phyloP scores from a whole-genome alignment of 2,888 invertebrate species.

The Thera obeliscata region DNA sequence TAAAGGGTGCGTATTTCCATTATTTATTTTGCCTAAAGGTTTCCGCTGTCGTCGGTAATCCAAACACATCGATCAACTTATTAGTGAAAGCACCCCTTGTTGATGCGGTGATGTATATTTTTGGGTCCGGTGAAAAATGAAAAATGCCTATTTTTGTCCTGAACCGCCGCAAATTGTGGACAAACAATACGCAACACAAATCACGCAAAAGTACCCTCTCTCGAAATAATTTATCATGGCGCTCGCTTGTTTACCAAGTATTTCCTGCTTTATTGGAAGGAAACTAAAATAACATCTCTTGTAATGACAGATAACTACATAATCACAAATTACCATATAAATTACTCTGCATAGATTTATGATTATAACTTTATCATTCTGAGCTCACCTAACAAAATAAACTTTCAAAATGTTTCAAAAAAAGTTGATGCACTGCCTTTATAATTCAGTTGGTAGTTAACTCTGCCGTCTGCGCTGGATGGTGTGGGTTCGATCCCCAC shows the following conservation, averaged over 20 bases:
- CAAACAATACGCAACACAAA: slow-evolving; percentile 42
- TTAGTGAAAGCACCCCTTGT: slow-evolving; percentile 21
- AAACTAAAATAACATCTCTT: slow-evolving; percentile 35
- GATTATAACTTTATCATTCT: background rate
- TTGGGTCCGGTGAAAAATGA: slow-evolving; percentile 18
- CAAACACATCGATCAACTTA: slow-evolving; percentile 27
- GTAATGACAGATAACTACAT: slow-evolving; percentile 16
- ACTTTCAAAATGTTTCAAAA: too few relatives aligned
- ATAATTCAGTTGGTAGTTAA: too few relatives aligned
- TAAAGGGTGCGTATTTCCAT: background rate
- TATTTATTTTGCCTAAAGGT: slow-evolving; percentile 7
- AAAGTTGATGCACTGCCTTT: too few relatives aligned
- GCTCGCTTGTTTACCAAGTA: slow-evolving; percentile 40
- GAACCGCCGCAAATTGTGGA: slow-evolving; percentile 33
- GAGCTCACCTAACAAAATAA: background rate
- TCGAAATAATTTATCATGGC: slow-evolving; percentile 40
- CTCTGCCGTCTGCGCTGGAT: too few relatives aligned
- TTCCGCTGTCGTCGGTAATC: slow-evolving; percentile 7
- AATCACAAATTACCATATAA: background rate
- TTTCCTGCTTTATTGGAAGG: slow-evolving; percentile 38
- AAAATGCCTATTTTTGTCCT: slow-evolving; percentile 26
- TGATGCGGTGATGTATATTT: slow-evolving; percentile 16
- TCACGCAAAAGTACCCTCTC: slow-evolving; percentile 40
- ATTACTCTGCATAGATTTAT: background rate
- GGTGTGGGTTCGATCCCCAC: too few relatives aligned